Evolutionary conservation across 2,797 vertebrate species (phyloP).

Genomic region (Cuniculus paca): DNA sequence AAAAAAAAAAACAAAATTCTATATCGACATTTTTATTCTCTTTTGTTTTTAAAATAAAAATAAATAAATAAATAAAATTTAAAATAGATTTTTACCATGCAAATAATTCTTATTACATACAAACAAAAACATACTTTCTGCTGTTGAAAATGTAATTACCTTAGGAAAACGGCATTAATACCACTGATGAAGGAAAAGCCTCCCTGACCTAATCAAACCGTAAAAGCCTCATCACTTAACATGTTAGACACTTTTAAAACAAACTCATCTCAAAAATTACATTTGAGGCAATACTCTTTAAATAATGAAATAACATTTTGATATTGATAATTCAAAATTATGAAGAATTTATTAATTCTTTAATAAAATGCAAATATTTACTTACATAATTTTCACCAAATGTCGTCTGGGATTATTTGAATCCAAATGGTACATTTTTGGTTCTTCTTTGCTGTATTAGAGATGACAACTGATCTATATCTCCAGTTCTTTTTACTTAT

Average conservation of each 20-base stretch:
- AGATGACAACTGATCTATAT: background rate
- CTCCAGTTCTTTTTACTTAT: background rate
- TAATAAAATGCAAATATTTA: background rate
- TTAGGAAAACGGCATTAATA: background rate
- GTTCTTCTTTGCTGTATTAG: background rate
- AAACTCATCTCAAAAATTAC: background rate
- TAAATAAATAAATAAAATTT: background rate
- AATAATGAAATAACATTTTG: background rate
- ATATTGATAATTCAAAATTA: background rate
- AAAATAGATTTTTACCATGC: background rate
- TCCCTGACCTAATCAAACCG: background rate
- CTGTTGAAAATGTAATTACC: background rate
- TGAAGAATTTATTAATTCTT: background rate
- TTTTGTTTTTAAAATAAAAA: no score
- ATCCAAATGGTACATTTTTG: background rate
- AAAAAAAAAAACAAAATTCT: no score
- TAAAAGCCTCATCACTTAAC: background rate
- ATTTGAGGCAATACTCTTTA: background rate
- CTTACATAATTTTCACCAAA: background rate
- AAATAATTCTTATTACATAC: background rate
- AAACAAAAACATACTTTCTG: background rate
- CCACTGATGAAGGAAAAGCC: fast-evolving
- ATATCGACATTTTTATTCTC: no score
- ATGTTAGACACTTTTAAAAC: background rate
- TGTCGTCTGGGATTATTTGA: background rate